A percentile compares a stretch with the other conserved stretches of the same genome.
These are phyloP conservation scores for Geophilus truncorum DNA, from an alignment of 2,888 invertebrate genomes.

Conservation along the genomic window DNA sequence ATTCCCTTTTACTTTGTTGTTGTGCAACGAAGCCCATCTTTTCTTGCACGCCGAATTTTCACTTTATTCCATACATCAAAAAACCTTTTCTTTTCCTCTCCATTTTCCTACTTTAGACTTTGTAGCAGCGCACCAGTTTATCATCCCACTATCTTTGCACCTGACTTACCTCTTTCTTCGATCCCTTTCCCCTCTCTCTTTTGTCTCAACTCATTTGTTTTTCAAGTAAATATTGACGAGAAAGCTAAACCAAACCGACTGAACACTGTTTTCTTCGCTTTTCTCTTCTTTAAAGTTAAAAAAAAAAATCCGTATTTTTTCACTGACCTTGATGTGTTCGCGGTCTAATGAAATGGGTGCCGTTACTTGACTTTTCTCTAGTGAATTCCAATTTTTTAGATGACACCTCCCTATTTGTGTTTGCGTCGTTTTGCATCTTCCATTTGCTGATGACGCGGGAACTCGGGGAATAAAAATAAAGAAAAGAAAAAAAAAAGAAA, in stretches of 20 bases:
- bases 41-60: neutral
- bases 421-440: slow-evolving; percentile 15
- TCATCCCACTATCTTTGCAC: neutral
- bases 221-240: neutral
- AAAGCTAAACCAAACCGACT: neutral
- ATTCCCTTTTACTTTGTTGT: slow-evolving; percentile 22
- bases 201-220: neutral
- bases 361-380: neutral
- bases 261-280: neutral
- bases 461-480: neutral
- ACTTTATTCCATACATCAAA: neutral
- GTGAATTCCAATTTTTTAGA: slow-evolving; percentile 18
- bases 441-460: neutral
- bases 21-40: slow-evolving; percentile 12
- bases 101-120: neutral
- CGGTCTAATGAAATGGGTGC: slow-evolving; percentile 3
- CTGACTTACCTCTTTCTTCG: slow-evolving; percentile 11
- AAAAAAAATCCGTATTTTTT: neutral
- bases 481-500: neutral
- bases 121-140: neutral
- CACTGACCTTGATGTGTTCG: neutral
- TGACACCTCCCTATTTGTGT: slow-evolving; percentile 4
- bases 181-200: neutral
- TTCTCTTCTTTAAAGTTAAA: no score
- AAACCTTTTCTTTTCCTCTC: neutral